Base-by-base conservation (phyloP, 2,888 invertebrate species). In the Phyto melanocephala region DNA sequence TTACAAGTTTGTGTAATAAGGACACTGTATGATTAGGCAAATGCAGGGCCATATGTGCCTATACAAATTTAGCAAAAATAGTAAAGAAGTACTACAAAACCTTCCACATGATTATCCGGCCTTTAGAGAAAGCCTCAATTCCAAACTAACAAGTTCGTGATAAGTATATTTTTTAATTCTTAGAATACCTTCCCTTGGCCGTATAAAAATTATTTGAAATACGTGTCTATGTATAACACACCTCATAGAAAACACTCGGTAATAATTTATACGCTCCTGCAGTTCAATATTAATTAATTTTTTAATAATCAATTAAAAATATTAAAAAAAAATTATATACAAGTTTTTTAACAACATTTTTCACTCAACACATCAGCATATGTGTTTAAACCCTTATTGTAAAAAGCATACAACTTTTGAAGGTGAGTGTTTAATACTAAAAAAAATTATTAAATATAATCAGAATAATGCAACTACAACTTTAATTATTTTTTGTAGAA, bases 261-360 rank as follows among this genome's bases (percentile, higher is more conserved):
- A 24, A 10, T 47, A 37, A 50, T 15, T 54, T 63, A 28, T 35
- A 45, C 42, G 22, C 45, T 68, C 54, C 67, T 54, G 74, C 80
- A 80, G 74, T 80, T 67, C 62, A 60, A 68, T 62, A 68, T 33
- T 62, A 80, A 74, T 80, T 80, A 80, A 80, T 74, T 80, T 80
- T 68, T 68, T 74, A 65, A 79, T 74, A 74, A 80, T 74, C 80
- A 80, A 68, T 80, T 74, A 74, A 74, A 74, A n/a, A 74, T 74
- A 22, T 63, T 11, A 40, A 54, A 74, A 72, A 74, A 22, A 20
- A 50, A 8, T 70, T 28, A 45, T 45, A 56, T 22, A 47, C 42
- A 47, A 35, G 45, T 20, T 62, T 33, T 28, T 28, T 50, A 45
- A 47, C 17, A 24, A 24, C 8, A 35, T 22, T 22, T 67, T 40